A percentile compares a stretch with the other conserved stretches of the same genome.
phyloP scores from a whole-genome alignment of 2,888 invertebrate species.

The Eupithecia subumbrata region DNA sequence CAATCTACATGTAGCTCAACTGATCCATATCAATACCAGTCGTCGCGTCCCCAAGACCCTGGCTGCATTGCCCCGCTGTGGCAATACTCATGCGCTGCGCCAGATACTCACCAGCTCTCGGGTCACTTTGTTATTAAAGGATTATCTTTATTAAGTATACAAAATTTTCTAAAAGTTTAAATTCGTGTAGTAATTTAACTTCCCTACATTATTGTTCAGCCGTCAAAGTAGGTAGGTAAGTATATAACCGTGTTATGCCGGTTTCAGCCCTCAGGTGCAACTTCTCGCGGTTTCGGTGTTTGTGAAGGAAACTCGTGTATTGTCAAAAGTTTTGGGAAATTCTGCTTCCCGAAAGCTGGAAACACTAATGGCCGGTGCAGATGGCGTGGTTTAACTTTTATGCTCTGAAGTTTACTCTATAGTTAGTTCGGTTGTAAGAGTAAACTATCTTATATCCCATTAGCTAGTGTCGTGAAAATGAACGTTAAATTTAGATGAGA shows the following conservation, averaged over 20 bases:
- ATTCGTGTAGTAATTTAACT: no score
- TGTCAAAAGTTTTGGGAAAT: constrained; percentile 32
- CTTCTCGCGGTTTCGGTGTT: constrained; percentile 27
- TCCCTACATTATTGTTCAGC: no score
- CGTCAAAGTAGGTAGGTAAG: neutral
- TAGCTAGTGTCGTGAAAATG: neutral
- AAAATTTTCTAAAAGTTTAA: no score
- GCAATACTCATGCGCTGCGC: no score
- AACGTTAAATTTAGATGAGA: neutral
- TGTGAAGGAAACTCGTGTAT: constrained; percentile 28
- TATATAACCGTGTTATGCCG: neutral
- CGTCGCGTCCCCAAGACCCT: no score
- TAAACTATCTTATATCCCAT: neutral
- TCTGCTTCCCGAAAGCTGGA: constrained; percentile 19
- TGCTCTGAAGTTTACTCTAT: constrained; percentile 4
- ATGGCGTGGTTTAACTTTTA: constrained; percentile 27
- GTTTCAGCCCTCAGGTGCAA: constrained; percentile 33
- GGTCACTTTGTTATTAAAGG: no score
- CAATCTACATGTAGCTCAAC: no score
- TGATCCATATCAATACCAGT: no score
- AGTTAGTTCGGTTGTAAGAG: neutral
- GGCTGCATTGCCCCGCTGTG: no score
- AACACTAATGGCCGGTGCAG: constrained; percentile 16
- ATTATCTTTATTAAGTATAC: no score
- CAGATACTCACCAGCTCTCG: no score